These are phyloP conservation scores for Polypterus bichir DNA, from an alignment of 2,113 vertebrate species.

Conservation along the genomic window DNA sequence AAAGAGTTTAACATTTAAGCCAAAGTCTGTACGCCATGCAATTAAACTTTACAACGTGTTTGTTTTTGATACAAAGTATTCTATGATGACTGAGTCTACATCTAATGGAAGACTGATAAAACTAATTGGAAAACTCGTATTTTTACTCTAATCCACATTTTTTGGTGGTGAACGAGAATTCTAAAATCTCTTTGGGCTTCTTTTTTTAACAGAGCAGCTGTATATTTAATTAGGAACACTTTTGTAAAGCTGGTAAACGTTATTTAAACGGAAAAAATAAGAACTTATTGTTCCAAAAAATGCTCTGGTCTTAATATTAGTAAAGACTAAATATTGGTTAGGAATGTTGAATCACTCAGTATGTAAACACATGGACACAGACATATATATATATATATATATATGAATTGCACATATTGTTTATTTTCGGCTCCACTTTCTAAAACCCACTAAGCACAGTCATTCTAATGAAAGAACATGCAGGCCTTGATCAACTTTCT, in stretches of 20 bases:
- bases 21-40: slow-evolving; percentile 35
- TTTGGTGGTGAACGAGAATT: background rate
- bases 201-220: slow-evolving; percentile 3
- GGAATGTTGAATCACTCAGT: no score
- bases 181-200: background rate
- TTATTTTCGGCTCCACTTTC: no score
- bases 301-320: no score
- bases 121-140: slow-evolving; percentile 4
- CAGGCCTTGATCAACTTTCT: no score
- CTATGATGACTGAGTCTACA: slow-evolving; percentile 33
- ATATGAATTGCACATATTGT: no score
- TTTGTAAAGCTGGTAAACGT: background rate
- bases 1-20: slow-evolving; percentile 35
- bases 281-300: no score
- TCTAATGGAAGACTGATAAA: slow-evolving; percentile 26
- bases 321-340: no score
- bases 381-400: no score
- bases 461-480: no score
- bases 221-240: slow-evolving; percentile 3
- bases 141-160: slow-evolving; percentile 7
- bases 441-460: no score
- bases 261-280: no score
- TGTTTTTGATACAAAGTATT: slow-evolving; percentile 47
- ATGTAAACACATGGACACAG: no score
- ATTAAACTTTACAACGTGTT: slow-evolving; percentile 57